Conservation (phyloP, 1,140 invertebrate species). For the Goniozus legneri region DNA sequence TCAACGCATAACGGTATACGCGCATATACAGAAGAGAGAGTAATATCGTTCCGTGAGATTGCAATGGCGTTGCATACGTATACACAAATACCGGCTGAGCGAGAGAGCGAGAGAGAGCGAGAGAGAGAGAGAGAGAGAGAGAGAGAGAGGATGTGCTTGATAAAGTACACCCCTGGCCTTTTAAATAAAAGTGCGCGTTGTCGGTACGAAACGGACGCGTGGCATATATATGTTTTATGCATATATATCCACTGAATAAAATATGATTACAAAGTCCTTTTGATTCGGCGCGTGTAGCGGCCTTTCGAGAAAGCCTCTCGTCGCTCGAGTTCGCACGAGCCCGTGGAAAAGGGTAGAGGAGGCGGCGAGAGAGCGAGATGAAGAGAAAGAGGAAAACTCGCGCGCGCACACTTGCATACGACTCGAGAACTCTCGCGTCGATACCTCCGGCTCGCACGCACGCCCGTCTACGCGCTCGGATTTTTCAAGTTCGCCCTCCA, state of each 20-base stretch:
- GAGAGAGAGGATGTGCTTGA: constrained; percentile 11
- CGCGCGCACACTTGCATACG: too few species aligned
- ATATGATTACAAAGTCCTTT: constrained; percentile 42
- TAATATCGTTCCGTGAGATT: constrained; percentile 7
- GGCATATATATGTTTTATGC: constrained; percentile 49
- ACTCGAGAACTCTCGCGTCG: too few species aligned
- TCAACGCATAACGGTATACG: constrained; percentile 9
- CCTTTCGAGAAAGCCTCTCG: constrained; percentile 16
- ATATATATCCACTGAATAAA: constrained; percentile 45
- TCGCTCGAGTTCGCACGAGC: too few species aligned
- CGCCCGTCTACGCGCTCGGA: too few species aligned
- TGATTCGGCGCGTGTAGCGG: constrained; percentile 28
- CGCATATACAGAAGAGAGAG: constrained; percentile 4
- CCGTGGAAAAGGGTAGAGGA: too few species aligned
- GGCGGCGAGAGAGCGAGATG: too few species aligned
- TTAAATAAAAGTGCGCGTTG: constrained; percentile 23
- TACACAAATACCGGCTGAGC: not conserved
- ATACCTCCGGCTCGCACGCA: too few species aligned
- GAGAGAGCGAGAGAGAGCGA: constrained; percentile 6
- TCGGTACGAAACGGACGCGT: constrained; percentile 7
- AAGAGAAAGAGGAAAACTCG: too few species aligned
- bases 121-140: constrained; percentile 11
- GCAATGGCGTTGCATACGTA: too few species aligned
- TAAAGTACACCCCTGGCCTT: constrained; percentile 23
- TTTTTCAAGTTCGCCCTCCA: too few species aligned